Conservation (phyloP, 2,113 vertebrate species). For the Pavo muticus region DNA sequence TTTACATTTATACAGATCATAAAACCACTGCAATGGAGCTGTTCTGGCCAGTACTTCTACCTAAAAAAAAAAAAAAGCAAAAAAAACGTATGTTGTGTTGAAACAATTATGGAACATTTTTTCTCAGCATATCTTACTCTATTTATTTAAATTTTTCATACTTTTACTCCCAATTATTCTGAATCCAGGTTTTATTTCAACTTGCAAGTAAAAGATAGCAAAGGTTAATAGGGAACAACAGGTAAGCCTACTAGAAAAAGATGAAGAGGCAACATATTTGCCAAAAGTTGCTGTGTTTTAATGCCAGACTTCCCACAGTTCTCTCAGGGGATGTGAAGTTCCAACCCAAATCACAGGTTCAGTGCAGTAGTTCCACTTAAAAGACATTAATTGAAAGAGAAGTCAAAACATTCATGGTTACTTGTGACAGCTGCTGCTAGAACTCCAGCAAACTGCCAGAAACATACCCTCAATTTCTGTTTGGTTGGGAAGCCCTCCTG, state of each 20-base stretch:
- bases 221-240: neutral
- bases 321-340: neutral
- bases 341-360: neutral
- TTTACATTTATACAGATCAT: neutral
- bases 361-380: neutral
- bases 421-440: conserved; percentile 25
- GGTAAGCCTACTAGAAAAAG: neutral
- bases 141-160: neutral
- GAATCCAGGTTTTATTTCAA: neutral
- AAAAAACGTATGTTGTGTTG: neutral
- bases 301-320: neutral
- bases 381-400: conserved; percentile 42
- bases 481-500: neutral
- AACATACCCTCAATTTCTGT: neutral
- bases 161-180: neutral
- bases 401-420: conserved; percentile 21
- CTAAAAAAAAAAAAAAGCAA: neutral
- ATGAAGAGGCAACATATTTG: neutral
- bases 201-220: neutral
- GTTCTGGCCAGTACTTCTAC: neutral
- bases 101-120: neutral
- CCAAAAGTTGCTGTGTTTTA: neutral
- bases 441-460: neutral
- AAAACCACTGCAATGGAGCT: neutral
- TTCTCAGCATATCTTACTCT: neutral